Evolutionary conservation across 2,888 invertebrate genomes (phyloP).

Genomic region (Steinernema hermaphroditum): DNA sequence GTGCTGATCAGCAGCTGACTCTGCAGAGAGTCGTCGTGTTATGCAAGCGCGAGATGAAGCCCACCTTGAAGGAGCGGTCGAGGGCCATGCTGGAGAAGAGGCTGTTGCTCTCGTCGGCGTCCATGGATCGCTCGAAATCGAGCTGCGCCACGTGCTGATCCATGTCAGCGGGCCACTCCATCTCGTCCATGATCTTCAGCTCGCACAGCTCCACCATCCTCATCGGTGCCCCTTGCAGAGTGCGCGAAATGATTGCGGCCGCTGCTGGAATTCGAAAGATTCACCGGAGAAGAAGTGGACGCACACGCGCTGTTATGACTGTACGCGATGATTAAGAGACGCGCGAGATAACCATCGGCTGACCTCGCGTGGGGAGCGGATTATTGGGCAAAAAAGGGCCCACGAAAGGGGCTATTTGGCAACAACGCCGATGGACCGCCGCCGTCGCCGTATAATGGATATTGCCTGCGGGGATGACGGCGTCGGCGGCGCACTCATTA

Average conservation of each 20-base stretch:
- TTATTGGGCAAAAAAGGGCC: slow-evolving; percentile 2
- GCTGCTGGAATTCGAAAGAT: not conserved
- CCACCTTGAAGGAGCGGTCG: slow-evolving; percentile 5
- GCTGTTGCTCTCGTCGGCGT: slow-evolving; percentile 41
- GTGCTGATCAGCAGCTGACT: slow-evolving; percentile 57
- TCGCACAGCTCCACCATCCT: slow-evolving; percentile 53
- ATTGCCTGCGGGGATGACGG: slow-evolving; percentile 17
- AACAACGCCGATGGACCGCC: not conserved
- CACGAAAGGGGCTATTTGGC: not conserved
- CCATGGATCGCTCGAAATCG: slow-evolving; percentile 58
- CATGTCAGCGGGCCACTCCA: slow-evolving; percentile 61
- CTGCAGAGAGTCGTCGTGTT: slow-evolving; percentile 30
- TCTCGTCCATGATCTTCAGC: slow-evolving; percentile 45
- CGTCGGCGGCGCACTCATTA: slow-evolving; percentile 8
- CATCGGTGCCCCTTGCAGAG: slow-evolving; percentile 15
- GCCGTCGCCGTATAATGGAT: not conserved
- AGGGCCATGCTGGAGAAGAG: slow-evolving; percentile 40
- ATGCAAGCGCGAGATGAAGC: no score
- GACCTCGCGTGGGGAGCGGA: not conserved
- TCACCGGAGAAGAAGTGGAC: slow-evolving; percentile 5
- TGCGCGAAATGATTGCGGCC: slow-evolving; percentile 26
- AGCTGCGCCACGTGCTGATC: slow-evolving; percentile 65
- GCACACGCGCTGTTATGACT: slow-evolving; percentile 12
- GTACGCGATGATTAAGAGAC: slow-evolving; percentile 14
- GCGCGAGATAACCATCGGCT: slow-evolving; percentile 15